Conservation (phyloP, 2,797 vertebrate genomes). For the Psittacula echo region DNA sequence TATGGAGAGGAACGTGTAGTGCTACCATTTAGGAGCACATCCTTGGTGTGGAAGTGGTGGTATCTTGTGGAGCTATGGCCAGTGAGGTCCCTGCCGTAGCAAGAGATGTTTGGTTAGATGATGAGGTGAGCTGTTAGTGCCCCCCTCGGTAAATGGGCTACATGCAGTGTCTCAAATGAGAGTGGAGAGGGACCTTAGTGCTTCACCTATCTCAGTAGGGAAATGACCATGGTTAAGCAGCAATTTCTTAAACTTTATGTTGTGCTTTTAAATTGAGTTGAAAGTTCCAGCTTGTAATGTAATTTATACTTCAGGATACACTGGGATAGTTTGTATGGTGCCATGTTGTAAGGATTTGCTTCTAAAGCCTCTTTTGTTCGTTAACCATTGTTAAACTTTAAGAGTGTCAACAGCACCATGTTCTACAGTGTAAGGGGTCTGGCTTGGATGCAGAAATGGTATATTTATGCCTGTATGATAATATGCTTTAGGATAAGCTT, state of each 20-base stretch:
- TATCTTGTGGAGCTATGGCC: background rate
- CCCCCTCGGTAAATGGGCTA: background rate
- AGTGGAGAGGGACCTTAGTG: background rate
- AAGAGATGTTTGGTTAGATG: background rate
- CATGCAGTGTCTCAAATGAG: rapidly evolving
- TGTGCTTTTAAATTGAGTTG: background rate
- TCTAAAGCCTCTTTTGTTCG: background rate
- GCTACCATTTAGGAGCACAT: rapidly evolving
- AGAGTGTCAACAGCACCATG: background rate
- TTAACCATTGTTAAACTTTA: background rate
- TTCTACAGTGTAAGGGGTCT: background rate
- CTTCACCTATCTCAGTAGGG: background rate
- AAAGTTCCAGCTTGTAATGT: background rate
- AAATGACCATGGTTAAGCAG: background rate
- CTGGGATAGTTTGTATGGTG: background rate
- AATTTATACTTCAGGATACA: background rate
- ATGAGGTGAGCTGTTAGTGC: background rate
- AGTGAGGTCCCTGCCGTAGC: background rate
- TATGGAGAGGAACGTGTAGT: background rate
- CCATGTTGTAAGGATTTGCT: background rate
- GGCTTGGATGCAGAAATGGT: background rate
- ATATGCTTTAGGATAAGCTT: background rate
- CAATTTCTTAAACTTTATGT: background rate
- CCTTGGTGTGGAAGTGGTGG: background rate
- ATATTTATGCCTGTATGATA: background rate